Evolutionary conservation across 37 sponge, comb jelly and placozoan species (phyloP).

Genomic region (Geodia barretti): DNA sequence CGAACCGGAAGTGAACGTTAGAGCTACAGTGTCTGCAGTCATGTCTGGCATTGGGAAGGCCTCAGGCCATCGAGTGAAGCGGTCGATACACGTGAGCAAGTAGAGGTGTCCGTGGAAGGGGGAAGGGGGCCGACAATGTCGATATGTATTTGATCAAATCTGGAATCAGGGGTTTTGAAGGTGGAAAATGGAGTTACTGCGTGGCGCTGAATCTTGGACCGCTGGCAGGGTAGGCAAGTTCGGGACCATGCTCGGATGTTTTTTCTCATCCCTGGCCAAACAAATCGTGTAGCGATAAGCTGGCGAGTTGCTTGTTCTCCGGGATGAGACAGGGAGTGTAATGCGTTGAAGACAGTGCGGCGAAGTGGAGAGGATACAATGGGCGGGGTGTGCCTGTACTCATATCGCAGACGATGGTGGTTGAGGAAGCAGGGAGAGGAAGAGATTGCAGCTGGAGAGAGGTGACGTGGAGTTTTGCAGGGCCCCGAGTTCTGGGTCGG

Average conservation of each 20-base stretch:
- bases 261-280: slow-evolving; percentile 8
- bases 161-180: slow-evolving; percentile 3
- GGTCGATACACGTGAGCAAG: too few relatives aligned
- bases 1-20: slow-evolving; percentile 3
- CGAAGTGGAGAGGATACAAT: too few relatives aligned
- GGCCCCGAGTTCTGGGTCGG: too few relatives aligned
- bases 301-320: background rate
- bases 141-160: slow-evolving; percentile 5
- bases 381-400: too few relatives aligned
- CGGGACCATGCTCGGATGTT: background rate
- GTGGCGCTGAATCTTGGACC: background rate
- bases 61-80: slow-evolving; percentile 24
- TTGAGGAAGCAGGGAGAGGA: too few relatives aligned
- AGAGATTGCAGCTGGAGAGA: too few relatives aligned
- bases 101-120: too few relatives aligned
- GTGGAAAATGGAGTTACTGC: background rate
- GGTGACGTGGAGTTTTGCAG: too few relatives aligned
- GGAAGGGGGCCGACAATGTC: slow-evolving; percentile 7
- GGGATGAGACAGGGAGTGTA: background rate
- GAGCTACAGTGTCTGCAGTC: slow-evolving; percentile 3
- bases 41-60: slow-evolving; percentile 19
- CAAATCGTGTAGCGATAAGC: slow-evolving; percentile 4
- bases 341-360: background rate
- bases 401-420: too few relatives aligned
- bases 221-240: slow-evolving; percentile 12